Evolutionary conservation across 2,113 vertebrate species (phyloP).

Genomic region (Lagenorhynchus albirostris): DNA sequence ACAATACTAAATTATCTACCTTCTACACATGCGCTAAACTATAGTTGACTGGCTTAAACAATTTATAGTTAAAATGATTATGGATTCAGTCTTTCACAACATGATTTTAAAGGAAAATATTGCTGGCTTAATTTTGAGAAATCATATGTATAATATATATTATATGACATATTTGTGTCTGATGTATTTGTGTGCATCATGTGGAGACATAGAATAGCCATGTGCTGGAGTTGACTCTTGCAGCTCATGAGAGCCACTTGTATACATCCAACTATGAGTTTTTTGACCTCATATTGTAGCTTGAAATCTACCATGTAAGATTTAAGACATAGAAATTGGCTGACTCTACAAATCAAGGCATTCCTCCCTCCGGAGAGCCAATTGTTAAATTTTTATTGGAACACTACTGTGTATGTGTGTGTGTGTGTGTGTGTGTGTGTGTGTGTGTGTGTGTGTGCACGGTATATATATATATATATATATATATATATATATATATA

Average conservation of each 20-base stretch:
- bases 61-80: not conserved
- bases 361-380: not conserved
- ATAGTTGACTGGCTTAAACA: not conserved
- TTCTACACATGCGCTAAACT: not conserved
- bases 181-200: not conserved
- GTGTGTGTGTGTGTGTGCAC: too few relatives aligned
- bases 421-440: not conserved
- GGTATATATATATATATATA: too few relatives aligned
- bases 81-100: not conserved
- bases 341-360: not conserved
- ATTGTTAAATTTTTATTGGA: not conserved
- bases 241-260: not conserved
- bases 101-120: not conserved
- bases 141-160: not conserved
- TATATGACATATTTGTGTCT: not conserved
- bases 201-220: not conserved
- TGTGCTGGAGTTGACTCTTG: accelerated
- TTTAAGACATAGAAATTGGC: not conserved
- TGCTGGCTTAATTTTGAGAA: not conserved
- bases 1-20: not conserved
- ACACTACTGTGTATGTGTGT: not conserved
- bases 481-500: too few relatives aligned
- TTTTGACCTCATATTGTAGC: not conserved
- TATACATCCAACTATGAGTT: not conserved
- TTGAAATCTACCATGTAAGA: not conserved